Evolutionary conservation across 2,113 vertebrate species (phyloP).

Genomic region (Cervus canadensis): DNA sequence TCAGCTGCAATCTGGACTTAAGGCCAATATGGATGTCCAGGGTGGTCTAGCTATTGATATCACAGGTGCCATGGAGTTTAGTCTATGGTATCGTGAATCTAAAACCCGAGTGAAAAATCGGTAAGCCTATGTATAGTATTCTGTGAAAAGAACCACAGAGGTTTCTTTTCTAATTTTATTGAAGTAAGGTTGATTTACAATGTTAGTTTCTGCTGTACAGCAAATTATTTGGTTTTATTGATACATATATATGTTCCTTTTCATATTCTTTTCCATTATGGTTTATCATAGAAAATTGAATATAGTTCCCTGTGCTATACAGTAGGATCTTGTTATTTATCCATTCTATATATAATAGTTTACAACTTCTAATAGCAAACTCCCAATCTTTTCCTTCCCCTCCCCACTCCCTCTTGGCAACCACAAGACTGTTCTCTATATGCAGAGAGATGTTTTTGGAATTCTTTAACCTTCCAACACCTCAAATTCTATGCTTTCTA

Average conservation of each 20-base stretch:
- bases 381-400: background rate
- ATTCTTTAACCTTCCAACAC: background rate
- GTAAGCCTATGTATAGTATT: constrained; percentile 78
- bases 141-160: background rate
- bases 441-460: background rate
- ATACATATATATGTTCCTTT: background rate
- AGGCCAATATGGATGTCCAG: constrained; percentile 86
- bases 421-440: background rate
- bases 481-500: background rate
- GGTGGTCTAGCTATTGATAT: constrained; percentile 95
- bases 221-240: background rate
- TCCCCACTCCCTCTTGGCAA: background rate
- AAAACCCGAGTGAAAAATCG: constrained; percentile 96
- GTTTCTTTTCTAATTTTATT: background rate
- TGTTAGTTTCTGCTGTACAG: background rate
- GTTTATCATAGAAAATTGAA: background rate
- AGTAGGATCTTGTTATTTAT: background rate
- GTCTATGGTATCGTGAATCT: constrained; percentile 98
- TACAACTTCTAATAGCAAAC: background rate
- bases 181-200: background rate
- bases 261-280: background rate
- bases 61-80: constrained; percentile 98
- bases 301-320: background rate
- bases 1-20: constrained; percentile 93
- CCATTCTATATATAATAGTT: background rate